phyloP scores from a whole-genome alignment of 2,888 invertebrate species.

The Lycophotia porphyrea region DNA sequence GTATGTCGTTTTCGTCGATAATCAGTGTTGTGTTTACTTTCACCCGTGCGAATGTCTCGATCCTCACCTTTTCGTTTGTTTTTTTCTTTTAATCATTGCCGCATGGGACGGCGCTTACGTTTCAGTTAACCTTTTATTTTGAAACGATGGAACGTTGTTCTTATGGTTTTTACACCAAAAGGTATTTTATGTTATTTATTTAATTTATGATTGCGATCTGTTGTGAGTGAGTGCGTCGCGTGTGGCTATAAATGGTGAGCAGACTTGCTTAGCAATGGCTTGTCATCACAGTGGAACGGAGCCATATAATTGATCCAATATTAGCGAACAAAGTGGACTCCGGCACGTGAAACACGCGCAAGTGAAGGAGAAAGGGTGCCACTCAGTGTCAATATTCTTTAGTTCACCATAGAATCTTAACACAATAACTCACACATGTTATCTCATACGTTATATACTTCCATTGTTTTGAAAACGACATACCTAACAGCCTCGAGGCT shows the following conservation, averaged over 20 bases:
- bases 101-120: constrained; percentile 89
- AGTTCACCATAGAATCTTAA: constrained; percentile 20
- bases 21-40: constrained; percentile 90
- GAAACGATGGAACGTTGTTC: constrained; percentile 95
- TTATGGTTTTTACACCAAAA: constrained; percentile 95
- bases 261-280: constrained; percentile 56
- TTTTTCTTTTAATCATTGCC: constrained; percentile 87
- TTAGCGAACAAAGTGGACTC: constrained; percentile 57
- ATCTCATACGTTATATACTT: background rate
- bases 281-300: constrained; percentile 67
- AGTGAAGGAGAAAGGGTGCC: constrained; percentile 64
- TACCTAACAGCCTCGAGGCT: constrained; percentile 22
- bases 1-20: constrained; percentile 90
- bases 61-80: constrained; percentile 88
- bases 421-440: constrained; percentile 21
- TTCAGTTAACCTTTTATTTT: constrained; percentile 90
- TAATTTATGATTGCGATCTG: constrained; percentile 87
- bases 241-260: constrained; percentile 80
- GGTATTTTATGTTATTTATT: constrained; percentile 92
- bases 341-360: constrained; percentile 35
- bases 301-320: constrained; percentile 61
- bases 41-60: constrained; percentile 90
- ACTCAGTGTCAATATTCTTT: constrained; percentile 28
- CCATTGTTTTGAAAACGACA: constrained; percentile 41
- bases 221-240: constrained; percentile 85